Conservation (phyloP, 2,113 vertebrate genomes). For the Rhineura floridana region DNA sequence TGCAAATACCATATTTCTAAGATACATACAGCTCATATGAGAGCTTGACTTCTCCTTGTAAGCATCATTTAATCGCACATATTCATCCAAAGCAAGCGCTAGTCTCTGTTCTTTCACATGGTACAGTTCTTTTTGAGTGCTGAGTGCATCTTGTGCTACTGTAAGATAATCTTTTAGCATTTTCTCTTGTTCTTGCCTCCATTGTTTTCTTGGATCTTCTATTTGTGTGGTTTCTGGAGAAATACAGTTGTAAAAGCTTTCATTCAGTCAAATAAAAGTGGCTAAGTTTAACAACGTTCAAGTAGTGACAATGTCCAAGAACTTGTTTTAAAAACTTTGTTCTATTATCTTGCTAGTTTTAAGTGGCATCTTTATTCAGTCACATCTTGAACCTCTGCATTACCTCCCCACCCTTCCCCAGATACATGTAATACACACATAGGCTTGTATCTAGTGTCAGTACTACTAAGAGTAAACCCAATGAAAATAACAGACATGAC, state of each 20-base stretch:
- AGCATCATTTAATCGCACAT: constrained; percentile 80
- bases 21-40: constrained; percentile 83
- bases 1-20: neutral
- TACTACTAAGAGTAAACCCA: no score
- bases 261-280: constrained; percentile 3
- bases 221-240: constrained; percentile 85
- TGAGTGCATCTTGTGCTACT: constrained; percentile 84
- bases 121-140: constrained; percentile 84
- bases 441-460: no score
- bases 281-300: neutral
- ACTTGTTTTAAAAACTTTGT: neutral
- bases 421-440: neutral
- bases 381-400: neutral
- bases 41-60: constrained; percentile 88
- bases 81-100: constrained; percentile 84
- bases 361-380: neutral
- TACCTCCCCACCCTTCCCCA: neutral
- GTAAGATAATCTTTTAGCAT: constrained; percentile 88
- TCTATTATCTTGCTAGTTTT: constrained; percentile 5
- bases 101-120: constrained; percentile 87
- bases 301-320: neutral
- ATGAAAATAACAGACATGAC: no score
- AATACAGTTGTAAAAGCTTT: constrained; percentile 14
- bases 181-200: constrained; percentile 85
- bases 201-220: constrained; percentile 86